These are phyloP conservation scores for Lasioglossum zephyrum DNA, from an alignment of 2,888 invertebrate species.

Conservation along the genomic window DNA sequence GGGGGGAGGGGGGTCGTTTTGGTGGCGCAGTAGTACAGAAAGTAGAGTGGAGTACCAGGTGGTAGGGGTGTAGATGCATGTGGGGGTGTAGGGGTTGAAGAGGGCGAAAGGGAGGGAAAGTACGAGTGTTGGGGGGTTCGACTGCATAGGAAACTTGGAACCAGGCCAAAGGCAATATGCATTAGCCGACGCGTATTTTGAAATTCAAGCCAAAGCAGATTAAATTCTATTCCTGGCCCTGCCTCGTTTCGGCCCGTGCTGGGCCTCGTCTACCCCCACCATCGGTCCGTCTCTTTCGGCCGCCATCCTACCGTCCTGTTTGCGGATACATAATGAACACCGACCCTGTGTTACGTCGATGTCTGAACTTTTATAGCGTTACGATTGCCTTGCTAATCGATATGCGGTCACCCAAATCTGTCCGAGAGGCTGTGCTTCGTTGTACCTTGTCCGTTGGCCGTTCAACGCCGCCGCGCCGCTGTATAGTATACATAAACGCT, in stretches of 20 bases:
- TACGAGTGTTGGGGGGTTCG: conserved; percentile 58
- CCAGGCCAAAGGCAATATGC: conserved; percentile 82
- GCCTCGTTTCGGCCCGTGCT: conserved; percentile 32
- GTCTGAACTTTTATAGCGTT: conserved; percentile 59
- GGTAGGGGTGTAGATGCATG: background rate
- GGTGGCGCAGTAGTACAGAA: conserved; percentile 34
- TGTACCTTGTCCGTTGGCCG: conserved; percentile 22
- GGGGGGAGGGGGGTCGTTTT: conserved; percentile 14
- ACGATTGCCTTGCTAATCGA: conserved; percentile 61
- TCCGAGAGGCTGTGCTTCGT: conserved; percentile 5
- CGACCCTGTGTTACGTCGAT: conserved; percentile 48
- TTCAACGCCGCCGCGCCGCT: background rate
- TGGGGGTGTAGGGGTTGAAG: background rate
- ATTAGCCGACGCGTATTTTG: conserved; percentile 81
- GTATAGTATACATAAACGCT: background rate
- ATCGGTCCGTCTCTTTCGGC: conserved; percentile 15
- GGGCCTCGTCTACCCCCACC: conserved; percentile 34
- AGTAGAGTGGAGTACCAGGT: background rate
- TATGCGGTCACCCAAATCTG: conserved; percentile 54
- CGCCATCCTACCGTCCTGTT: conserved; percentile 53
- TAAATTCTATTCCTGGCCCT: conserved; percentile 77
- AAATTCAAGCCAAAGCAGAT: conserved; percentile 82
- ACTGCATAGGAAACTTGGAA: conserved; percentile 79
- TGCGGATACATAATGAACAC: conserved; percentile 72
- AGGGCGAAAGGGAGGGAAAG: conserved; percentile 42